A percentile compares a stretch with the other conserved stretches of the same genome.
Evolutionary conservation across 2,113 vertebrate genomes (phyloP).

Genomic region (Motacilla alba): DNA sequence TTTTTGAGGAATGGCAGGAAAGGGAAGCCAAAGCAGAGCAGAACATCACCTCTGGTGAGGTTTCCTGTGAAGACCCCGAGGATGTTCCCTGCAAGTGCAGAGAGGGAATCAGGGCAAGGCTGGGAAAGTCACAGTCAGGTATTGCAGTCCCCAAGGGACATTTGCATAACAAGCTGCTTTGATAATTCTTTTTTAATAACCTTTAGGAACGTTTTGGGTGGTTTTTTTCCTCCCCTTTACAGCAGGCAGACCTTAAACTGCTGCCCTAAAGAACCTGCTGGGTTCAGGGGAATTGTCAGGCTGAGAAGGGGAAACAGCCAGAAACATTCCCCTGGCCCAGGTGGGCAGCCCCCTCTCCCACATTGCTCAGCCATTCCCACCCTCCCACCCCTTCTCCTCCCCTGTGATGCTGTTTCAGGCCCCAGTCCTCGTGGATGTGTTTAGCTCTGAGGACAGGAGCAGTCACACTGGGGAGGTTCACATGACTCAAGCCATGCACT

Average conservation of each 20-base stretch:
- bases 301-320: background rate
- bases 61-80: background rate
- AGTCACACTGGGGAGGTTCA: constrained; percentile 10
- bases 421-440: background rate
- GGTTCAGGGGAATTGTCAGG: background rate
- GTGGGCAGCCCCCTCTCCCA: background rate
- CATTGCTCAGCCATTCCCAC: background rate
- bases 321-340: background rate
- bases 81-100: background rate
- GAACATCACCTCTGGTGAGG: background rate
- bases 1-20: background rate
- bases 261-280: background rate
- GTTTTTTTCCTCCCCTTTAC: background rate
- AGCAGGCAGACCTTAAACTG: background rate
- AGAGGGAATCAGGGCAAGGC: constrained; percentile 34
- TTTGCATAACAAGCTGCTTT: constrained; percentile 24
- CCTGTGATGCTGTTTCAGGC: background rate
- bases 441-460: background rate
- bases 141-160: constrained; percentile 14
- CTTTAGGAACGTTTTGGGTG: background rate
- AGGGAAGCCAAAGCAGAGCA: background rate
- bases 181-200: background rate
- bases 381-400: background rate
- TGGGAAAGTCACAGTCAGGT: constrained; percentile 7
- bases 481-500: constrained; percentile 39